Evolutionary conservation across 2,888 invertebrate genomes (phyloP).

Genomic region (Platerodrilus igneus): DNA sequence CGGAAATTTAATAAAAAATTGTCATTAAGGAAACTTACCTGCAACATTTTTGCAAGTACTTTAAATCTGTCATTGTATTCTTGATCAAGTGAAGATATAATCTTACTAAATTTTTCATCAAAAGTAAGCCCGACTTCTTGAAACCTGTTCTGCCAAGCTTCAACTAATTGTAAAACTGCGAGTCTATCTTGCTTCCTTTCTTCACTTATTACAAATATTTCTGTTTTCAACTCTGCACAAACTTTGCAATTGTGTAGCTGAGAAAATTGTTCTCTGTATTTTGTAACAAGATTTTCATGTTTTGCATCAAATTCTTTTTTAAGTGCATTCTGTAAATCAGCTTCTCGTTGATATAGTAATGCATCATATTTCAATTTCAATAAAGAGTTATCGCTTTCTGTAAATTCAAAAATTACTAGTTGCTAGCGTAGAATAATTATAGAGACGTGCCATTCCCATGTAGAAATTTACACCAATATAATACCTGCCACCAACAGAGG

Average conservation of each 20-base stretch:
- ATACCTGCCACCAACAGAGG: too few species aligned
- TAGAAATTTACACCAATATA: too few species aligned
- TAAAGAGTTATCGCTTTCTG: conserved; percentile 17
- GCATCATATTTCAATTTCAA: conserved; percentile 28
- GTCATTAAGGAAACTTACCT: too few species aligned
- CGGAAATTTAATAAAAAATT: too few species aligned
- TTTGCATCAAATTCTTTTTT: conserved; percentile 28
- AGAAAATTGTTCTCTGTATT: conserved; percentile 9
- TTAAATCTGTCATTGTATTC: too few species aligned
- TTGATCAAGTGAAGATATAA: too few species aligned
- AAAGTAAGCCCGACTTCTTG: too few species aligned
- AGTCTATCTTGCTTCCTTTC: conserved; percentile 27
- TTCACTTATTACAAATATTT: conserved; percentile 14
- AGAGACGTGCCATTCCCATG: too few species aligned
- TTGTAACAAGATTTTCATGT: conserved; percentile 14
- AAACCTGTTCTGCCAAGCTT: conserved; percentile 28
- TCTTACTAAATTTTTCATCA: too few species aligned
- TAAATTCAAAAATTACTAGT: too few species aligned
- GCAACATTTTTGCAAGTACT: too few species aligned
- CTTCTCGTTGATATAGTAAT: conserved; percentile 29
- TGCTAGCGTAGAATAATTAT: too few species aligned
- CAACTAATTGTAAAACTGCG: conserved; percentile 24
- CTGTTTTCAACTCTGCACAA: conserved; percentile 10
- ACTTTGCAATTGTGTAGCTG: conserved; percentile 9
- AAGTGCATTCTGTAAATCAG: conserved; percentile 25